A percentile compares a stretch with the other conserved stretches of the same genome.
phyloP scores from a whole-genome alignment of 1,140 invertebrate species.

The Brachionus manjavacas region DNA sequence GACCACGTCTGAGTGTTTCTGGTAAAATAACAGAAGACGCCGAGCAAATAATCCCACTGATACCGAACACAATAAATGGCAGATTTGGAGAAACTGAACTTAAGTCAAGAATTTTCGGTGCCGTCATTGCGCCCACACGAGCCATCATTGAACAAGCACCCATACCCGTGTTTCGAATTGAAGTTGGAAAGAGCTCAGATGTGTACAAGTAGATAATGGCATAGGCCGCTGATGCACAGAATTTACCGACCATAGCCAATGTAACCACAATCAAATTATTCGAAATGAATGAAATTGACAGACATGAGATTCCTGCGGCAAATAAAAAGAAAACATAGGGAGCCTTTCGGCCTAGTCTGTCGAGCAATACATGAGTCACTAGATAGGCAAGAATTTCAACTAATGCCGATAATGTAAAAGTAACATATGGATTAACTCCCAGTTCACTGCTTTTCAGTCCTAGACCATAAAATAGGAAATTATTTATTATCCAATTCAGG shows the following conservation, averaged over 20 bases:
- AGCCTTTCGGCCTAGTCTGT: conserved; percentile 13
- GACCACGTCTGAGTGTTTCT: conserved; percentile 51
- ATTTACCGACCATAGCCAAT: conserved; percentile 48
- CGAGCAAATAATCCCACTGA: neutral
- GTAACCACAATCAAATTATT: conserved; percentile 40
- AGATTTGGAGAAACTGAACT: neutral
- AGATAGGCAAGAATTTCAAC: conserved; percentile 24
- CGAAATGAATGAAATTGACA: conserved; percentile 7
- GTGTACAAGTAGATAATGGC: conserved; percentile 55
- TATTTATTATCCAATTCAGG: conserved; percentile 23
- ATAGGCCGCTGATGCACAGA: conserved; percentile 49
- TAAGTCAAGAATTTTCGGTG: conserved; percentile 51
- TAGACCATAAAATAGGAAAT: conserved; percentile 42
- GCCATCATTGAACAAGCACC: conserved; percentile 60
- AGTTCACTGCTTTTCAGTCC: conserved; percentile 23
- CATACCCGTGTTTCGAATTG: conserved; percentile 58
- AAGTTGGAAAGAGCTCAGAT: conserved; percentile 59
- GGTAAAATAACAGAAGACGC: conserved; percentile 49
- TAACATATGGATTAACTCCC: conserved; percentile 8
- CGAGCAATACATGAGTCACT: conserved; percentile 5
- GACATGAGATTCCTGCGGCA: neutral
- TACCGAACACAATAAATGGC: neutral
- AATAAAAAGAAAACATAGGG: conserved; percentile 14
- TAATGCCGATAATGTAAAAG: conserved; percentile 7
- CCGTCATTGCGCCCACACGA: conserved; percentile 59